phyloP scores from a whole-genome alignment of 2,888 invertebrate species.

The Exocentrus adspersus region DNA sequence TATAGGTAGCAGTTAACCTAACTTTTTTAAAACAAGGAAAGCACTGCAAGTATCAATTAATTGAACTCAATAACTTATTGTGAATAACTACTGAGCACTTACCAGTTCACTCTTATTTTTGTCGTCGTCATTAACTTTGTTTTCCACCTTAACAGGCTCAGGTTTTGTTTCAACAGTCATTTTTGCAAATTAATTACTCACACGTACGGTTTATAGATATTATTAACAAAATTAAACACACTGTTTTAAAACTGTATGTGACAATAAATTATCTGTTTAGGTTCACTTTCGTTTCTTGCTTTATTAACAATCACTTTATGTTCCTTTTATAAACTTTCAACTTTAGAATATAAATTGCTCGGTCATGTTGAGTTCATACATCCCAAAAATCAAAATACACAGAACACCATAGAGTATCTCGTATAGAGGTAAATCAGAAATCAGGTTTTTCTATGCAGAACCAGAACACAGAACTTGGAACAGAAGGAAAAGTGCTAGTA shows the following conservation, averaged over 20 bases:
- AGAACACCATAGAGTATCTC: no score
- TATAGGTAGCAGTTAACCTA: slow-evolving; percentile 7
- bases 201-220: not conserved
- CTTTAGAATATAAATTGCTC: slow-evolving; percentile 30
- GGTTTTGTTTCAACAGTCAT: slow-evolving; percentile 53
- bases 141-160: slow-evolving; percentile 54
- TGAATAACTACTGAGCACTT: slow-evolving; percentile 32
- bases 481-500: no score
- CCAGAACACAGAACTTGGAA: no score
- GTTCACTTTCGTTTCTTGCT: not conserved
- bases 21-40: slow-evolving; percentile 13
- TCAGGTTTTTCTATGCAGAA: no score
- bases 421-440: no score
- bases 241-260: not conserved
- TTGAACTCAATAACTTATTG: slow-evolving; percentile 10
- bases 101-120: slow-evolving; percentile 62
- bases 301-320: not conserved
- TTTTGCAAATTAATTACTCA: slow-evolving; percentile 12
- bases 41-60: slow-evolving; percentile 24
- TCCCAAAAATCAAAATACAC: no score
- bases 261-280: no score
- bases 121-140: slow-evolving; percentile 58
- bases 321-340: not conserved
- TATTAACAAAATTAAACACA: not conserved
- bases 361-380: slow-evolving; percentile 32